phyloP scores from a whole-genome alignment of 1,140 invertebrate genomes.

The Ceratoteleas bidentatus region DNA sequence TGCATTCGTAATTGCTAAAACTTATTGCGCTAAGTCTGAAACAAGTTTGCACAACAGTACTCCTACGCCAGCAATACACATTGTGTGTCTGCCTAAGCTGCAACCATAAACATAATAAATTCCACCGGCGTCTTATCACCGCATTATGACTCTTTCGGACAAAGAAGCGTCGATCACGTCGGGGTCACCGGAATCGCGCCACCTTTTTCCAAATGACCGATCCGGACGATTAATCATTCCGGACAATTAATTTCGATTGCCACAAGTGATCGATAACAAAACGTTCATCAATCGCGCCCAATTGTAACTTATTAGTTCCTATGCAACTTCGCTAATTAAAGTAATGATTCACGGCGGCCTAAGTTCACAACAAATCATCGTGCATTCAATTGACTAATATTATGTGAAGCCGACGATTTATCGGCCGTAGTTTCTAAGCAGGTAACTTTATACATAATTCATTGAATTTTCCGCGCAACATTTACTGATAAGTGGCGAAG shows the following conservation, averaged over 20 bases:
- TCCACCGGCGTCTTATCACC: slow-evolving; percentile 32
- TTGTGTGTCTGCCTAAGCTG: slow-evolving; percentile 42
- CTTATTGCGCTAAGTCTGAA: slow-evolving; percentile 50
- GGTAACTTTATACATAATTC: slow-evolving; percentile 62
- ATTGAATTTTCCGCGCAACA: slow-evolving; percentile 45
- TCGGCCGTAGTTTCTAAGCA: slow-evolving; percentile 47
- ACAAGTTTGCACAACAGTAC: slow-evolving; percentile 46
- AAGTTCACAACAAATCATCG: slow-evolving; percentile 33
- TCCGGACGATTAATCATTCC: too few relatives aligned
- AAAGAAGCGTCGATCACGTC: slow-evolving; percentile 10
- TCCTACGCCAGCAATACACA: slow-evolving; percentile 29
- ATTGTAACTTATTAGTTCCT: slow-evolving; percentile 5
- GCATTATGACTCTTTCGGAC: slow-evolving; percentile 20
- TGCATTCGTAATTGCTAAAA: slow-evolving; percentile 51
- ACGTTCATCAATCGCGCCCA: background rate
- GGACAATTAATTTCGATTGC: too few relatives aligned
- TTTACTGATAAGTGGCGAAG: slow-evolving; percentile 57
- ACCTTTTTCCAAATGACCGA: too few relatives aligned
- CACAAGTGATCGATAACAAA: slow-evolving; percentile 2
- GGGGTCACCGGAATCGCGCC: too few relatives aligned
- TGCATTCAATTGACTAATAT: slow-evolving; percentile 57
- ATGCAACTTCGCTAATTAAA: slow-evolving; percentile 37
- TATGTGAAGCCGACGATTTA: slow-evolving; percentile 45
- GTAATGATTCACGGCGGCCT: slow-evolving; percentile 17
- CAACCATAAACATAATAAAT: slow-evolving; percentile 56